Evolutionary conservation across 2,797 vertebrate genomes (phyloP), one percentile per base, ranked within the genome.

Genomic region (Sphaeramia orbicularis): DNA sequence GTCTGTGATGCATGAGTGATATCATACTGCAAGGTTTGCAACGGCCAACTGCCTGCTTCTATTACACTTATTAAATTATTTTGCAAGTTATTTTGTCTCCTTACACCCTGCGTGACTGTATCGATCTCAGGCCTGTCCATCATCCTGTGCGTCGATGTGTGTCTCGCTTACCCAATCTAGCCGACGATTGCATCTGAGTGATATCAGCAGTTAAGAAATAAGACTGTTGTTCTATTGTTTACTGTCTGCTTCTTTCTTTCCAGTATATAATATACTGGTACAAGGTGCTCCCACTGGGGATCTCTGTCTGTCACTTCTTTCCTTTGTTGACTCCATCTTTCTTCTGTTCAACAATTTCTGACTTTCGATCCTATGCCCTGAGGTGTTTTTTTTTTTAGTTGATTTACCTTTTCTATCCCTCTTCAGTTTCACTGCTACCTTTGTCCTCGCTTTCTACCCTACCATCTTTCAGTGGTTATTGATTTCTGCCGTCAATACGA

Each of bases 401-500:
- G 57, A 27, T 11, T 47, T 45, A 38, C 61, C 11, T 24, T 51
- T 62, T 73, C 53, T 36, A 9, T 47, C 19, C 14, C 10, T 41
- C 71, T 68, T 49, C 30, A 58, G 3, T 64, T 65, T 48, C 24
- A 55, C 63, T 61, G 9, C 53, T 56, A 40, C 55, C 30, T 38
- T 64, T 48, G 67, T 60, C 52, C 65, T 78, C 54, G 35, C 54
- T 69, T 51, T 83, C 70, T 37, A 19, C 27, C 68, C 42, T 66
- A 66, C 82, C 81, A 78, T 89, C 71, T 86, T 59, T 78, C 61
- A 4, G 15, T 32, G 16, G 24, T 52, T 84, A 91, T 89, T 11
- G 87, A 91, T 90, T 76, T 19, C 36, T 24, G 59, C 54, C 68
- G 80, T 79, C 85, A 76, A 88, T 89, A 66, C 36, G 40, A 65